Conservation (phyloP, 2,797 vertebrate genomes). For the Melanotaenia nigrans region DNA sequence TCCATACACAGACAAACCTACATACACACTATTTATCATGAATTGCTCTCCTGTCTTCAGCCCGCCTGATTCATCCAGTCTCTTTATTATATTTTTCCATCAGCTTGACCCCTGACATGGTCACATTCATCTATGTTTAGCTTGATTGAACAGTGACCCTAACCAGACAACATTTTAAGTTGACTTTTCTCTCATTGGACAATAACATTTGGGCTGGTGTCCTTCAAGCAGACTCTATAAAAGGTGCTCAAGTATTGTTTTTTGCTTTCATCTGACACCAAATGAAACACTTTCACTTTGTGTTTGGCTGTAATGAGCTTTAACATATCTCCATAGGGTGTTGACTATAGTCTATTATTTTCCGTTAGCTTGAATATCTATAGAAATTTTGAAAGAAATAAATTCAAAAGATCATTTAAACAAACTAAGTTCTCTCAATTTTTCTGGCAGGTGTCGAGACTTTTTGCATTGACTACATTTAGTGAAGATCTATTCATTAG, state of each 20-base stretch:
- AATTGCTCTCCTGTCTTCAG: background rate
- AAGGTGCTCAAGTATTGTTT: background rate
- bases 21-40: background rate
- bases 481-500: background rate
- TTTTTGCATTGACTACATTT: background rate
- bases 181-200: background rate
- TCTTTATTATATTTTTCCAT: slow-evolving; percentile 2
- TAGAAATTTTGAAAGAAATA: background rate
- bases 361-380: background rate
- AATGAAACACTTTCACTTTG: background rate
- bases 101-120: slow-evolving; percentile 8
- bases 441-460: background rate
- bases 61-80: background rate
- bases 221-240: background rate
- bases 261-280: background rate
- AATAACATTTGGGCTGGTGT: background rate
- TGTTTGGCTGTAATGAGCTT: background rate
- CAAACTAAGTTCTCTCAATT: background rate
- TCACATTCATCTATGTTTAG: slow-evolving; percentile 13
- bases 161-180: background rate
- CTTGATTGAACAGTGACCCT: slow-evolving; percentile 4
- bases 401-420: background rate
- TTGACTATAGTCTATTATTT: background rate
- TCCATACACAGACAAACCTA: slow-evolving; percentile 3
- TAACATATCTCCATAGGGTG: background rate